Evolutionary conservation across 1,140 invertebrate genomes (phyloP), one percentile per base, ranked within the genome.

Genomic region (Andrena cerasifolii): DNA sequence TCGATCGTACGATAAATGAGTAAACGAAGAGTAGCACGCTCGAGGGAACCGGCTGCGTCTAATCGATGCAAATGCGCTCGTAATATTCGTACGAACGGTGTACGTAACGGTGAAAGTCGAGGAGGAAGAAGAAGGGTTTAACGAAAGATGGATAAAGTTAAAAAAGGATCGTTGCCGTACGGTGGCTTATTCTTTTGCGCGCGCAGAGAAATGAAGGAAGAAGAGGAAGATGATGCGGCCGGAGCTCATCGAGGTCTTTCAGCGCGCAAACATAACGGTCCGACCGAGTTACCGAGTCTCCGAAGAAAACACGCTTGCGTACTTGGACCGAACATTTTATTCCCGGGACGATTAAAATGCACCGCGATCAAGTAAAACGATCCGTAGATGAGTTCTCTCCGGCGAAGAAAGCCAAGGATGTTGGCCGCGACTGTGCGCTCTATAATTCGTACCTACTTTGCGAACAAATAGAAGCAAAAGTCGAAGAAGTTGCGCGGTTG

Each of bases 221-320:
- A 82, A 82, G 86, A 81, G 61, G 66, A 74, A 79, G 79, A 83
- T 84, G 83, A 84, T 87, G 83, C 86, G 80, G 85, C 82, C 79
- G 85, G 73, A 87, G 81, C 82, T 86, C 89, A 91, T 91, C 89
- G 86, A 91, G 85, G 88, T 86, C 85, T 88, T 85, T 71, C 85
- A 82, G 75, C 82, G 79, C 81, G 84, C 84, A 80, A 87, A 85
- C 78, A 76, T 90, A 91, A 91, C 90, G 90, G 90, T 91, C 51
- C 87, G 90, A 87, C 90, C 90, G 90, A 91, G 89, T 91, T 90
- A 88, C 87, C 87, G 87, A 91, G 59, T 86, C 76, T 54, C 62
- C 71, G 51, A 76, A 47, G 79, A 80, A 81, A 61, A 40, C 71
- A 45, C 73, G 53, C 40, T 47, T 2, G 14, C 49, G 16, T 54